A percentile compares a stretch with the other conserved stretches of the same genome.
phyloP scores from a whole-genome alignment of 2,113 vertebrate species.

The Rallus limicola region DNA sequence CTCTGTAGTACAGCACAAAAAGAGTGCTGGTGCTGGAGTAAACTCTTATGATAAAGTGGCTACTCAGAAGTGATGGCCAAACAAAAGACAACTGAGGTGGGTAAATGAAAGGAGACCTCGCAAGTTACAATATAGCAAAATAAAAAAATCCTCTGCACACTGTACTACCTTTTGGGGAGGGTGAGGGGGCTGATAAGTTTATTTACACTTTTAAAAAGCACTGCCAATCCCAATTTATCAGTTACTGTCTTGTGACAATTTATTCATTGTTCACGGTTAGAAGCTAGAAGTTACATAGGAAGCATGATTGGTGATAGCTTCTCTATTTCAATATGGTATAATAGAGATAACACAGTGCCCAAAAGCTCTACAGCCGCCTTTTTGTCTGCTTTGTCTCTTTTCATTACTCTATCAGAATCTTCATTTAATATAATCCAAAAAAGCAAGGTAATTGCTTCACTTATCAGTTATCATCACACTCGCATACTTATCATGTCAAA shows the following conservation, averaged over 20 bases:
- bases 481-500: conserved; percentile 86
- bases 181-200: conserved; percentile 75
- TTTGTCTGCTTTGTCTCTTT: conserved; percentile 88
- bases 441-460: conserved; percentile 88
- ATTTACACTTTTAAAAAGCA: conserved; percentile 82
- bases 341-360: conserved; percentile 86
- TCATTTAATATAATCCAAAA: conserved; percentile 89
- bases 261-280: conserved; percentile 85
- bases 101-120: conserved; percentile 59
- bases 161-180: conserved; percentile 59
- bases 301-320: conserved; percentile 86
- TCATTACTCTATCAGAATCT: conserved; percentile 89
- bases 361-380: conserved; percentile 83
- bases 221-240: conserved; percentile 87
- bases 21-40: conserved; percentile 1
- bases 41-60: conserved; percentile 25
- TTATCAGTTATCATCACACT: conserved; percentile 86
- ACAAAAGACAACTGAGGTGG: conserved; percentile 53
- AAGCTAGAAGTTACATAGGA: conserved; percentile 85
- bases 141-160: conserved; percentile 63
- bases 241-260: conserved; percentile 86
- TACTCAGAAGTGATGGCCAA: conserved; percentile 52
- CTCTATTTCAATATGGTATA: conserved; percentile 87
- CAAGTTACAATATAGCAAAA: conserved; percentile 20
- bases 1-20: neutral